phyloP scores from a whole-genome alignment of 2,888 invertebrate genomes.

The Maniola hyperantus region DNA sequence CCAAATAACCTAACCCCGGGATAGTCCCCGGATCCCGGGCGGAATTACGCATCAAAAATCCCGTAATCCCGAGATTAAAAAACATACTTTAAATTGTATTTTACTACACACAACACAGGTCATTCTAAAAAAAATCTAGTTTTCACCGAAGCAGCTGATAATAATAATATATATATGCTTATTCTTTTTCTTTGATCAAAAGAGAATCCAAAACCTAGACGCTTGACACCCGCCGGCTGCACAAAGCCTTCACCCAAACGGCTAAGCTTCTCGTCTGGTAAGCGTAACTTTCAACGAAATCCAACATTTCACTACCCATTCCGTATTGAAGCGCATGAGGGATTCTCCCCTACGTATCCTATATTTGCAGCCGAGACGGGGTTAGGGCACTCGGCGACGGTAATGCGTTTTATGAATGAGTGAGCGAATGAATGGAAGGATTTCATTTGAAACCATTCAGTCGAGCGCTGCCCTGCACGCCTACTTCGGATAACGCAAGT shows the following conservation, averaged over 20 bases:
- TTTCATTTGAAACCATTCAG: conserved; percentile 70
- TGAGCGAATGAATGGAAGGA: conserved; percentile 74
- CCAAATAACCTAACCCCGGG: too few relatives aligned
- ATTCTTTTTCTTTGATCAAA: conserved; percentile 58
- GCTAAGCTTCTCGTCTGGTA: conserved; percentile 61
- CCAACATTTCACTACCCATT: conserved; percentile 66
- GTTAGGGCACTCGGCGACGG: conserved; percentile 57
- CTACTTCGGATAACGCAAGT: conserved; percentile 40
- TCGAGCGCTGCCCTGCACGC: conserved; percentile 53
- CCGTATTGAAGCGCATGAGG: conserved; percentile 61
- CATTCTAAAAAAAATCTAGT: background rate
- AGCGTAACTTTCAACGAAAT: conserved; percentile 70
- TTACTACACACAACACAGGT: too few relatives aligned
- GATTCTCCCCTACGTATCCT: conserved; percentile 67
- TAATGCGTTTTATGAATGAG: conserved; percentile 80
- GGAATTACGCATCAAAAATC: too few relatives aligned
- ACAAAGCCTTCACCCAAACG: conserved; percentile 58
- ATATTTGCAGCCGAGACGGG: conserved; percentile 58
- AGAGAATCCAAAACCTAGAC: conserved; percentile 58
- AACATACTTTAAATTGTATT: too few relatives aligned
- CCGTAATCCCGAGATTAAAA: too few relatives aligned
- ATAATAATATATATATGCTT: conserved; percentile 45
- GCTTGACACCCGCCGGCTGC: conserved; percentile 52
- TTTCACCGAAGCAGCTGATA: background rate
- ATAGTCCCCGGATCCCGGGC: too few relatives aligned